Evolutionary conservation across 2,888 invertebrate genomes (phyloP).

Genomic region (Brachycybe producta): DNA sequence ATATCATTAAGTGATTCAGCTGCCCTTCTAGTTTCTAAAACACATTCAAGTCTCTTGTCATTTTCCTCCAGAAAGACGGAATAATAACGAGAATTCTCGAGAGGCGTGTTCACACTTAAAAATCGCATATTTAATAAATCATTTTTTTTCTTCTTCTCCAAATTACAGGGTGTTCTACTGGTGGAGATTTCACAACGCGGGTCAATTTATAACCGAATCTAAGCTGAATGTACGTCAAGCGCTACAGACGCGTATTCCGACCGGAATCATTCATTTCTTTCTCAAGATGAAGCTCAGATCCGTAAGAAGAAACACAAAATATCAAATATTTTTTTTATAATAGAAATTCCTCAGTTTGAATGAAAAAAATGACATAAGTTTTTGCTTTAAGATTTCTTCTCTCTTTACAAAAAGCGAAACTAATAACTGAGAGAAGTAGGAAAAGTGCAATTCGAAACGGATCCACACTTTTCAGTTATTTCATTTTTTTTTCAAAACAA

Average conservation of each 20-base stretch:
- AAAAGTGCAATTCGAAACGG: too few relatives aligned
- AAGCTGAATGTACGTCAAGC: conserved; percentile 82
- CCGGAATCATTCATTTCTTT: conserved; percentile 73
- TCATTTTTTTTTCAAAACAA: too few relatives aligned
- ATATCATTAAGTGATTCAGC: too few relatives aligned
- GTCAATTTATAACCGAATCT: conserved; percentile 74
- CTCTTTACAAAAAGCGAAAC: too few relatives aligned
- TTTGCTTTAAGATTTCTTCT: too few relatives aligned
- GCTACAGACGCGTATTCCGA: conserved; percentile 73
- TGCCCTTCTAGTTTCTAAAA: too few relatives aligned
- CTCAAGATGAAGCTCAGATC: conserved; percentile 57
- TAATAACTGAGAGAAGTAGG: too few relatives aligned
- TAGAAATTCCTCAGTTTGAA: background rate
- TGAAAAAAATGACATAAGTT: background rate
- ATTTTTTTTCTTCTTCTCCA: conserved; percentile 9
- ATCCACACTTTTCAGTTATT: too few relatives aligned
- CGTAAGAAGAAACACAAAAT: conserved; percentile 18
- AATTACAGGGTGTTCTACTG: conserved; percentile 62
- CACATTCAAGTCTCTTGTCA: too few relatives aligned
- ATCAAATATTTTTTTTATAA: background rate
- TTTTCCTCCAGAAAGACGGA: too few relatives aligned
- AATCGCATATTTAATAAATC: background rate
- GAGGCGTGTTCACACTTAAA: too few relatives aligned
- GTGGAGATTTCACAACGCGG: conserved; percentile 88
- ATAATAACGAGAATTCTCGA: too few relatives aligned